Conservation (phyloP, 2,888 invertebrate genomes). For the Masnerella sp. region DNA sequence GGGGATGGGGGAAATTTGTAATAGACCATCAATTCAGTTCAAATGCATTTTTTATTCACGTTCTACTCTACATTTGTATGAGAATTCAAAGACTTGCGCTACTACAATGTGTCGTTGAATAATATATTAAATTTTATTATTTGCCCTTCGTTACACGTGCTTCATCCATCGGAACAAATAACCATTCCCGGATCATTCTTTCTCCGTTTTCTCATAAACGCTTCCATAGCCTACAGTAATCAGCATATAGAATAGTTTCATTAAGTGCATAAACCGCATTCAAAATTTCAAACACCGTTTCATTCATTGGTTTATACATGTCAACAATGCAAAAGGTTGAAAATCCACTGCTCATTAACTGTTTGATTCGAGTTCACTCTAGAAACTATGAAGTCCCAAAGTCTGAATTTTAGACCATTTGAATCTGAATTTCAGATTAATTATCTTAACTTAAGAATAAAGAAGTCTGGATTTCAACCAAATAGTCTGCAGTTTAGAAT, state of each 20-base stretch:
- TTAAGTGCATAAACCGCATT: slow-evolving; percentile 21
- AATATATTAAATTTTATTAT: slow-evolving; percentile 72
- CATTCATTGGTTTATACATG: slow-evolving; percentile 21
- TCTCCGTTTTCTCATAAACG: slow-evolving; percentile 22
- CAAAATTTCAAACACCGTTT: slow-evolving; percentile 11
- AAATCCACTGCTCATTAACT: neutral
- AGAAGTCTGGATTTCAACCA: too few species aligned
- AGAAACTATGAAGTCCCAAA: too few species aligned
- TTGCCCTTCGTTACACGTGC: slow-evolving; percentile 63
- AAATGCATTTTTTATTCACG: slow-evolving; percentile 68
- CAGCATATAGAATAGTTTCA: slow-evolving; percentile 33
- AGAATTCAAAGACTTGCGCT: slow-evolving; percentile 73
- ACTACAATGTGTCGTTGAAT: slow-evolving; percentile 73
- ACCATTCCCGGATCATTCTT: slow-evolving; percentile 22
- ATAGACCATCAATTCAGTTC: slow-evolving; percentile 17
- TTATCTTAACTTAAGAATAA: too few species aligned
- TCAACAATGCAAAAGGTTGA: slow-evolving; percentile 17
- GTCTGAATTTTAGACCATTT: too few species aligned
- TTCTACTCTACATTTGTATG: slow-evolving; percentile 73
- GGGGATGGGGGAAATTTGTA: neutral
- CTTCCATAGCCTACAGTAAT: slow-evolving; percentile 35
- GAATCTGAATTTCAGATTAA: too few species aligned
- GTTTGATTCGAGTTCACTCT: too few species aligned
- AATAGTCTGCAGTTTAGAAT: too few species aligned
- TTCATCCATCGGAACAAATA: slow-evolving; percentile 28